Conservation (phyloP, 1,140 invertebrate genomes). For the Drosophila biarmipes region DNA sequence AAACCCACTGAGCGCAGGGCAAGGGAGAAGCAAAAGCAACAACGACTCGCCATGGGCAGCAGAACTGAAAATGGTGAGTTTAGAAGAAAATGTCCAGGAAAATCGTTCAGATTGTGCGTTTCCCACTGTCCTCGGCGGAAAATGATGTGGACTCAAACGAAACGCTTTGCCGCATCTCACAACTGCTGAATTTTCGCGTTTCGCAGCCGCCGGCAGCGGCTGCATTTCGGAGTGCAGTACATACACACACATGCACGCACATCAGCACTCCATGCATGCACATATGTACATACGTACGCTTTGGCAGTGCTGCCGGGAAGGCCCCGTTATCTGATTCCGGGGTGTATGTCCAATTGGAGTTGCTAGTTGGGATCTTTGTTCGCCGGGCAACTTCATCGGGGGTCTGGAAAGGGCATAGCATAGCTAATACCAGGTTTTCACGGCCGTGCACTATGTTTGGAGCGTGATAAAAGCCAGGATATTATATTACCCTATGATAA, state of each 20-base stretch:
- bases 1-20: constrained; percentile 1
- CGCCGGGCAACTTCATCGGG: too few species aligned
- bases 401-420: not conserved
- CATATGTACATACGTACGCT: not conserved
- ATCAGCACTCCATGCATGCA: not conserved
- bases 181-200: not conserved
- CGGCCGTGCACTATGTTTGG: not conserved
- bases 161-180: not conserved
- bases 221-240: constrained; percentile 16
- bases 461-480: too few species aligned
- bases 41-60: constrained; percentile 57
- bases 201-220: constrained; percentile 25
- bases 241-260: constrained; percentile 12
- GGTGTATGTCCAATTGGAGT: constrained; percentile 20
- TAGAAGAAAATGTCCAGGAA: constrained; percentile 14
- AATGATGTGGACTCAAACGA: constrained; percentile 15
- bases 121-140: not conserved
- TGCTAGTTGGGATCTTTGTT: constrained; percentile 5
- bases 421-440: not conserved
- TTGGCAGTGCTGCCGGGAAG: constrained; percentile 2
- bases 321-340: constrained; percentile 15
- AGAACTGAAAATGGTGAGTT: constrained; percentile 77
- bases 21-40: constrained; percentile 14
- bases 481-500: too few species aligned
- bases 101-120: not conserved